A percentile compares a stretch with the other conserved stretches of the same genome.
phyloP scores from a whole-genome alignment of 2,797 vertebrate species.

The Danionella dracula region DNA sequence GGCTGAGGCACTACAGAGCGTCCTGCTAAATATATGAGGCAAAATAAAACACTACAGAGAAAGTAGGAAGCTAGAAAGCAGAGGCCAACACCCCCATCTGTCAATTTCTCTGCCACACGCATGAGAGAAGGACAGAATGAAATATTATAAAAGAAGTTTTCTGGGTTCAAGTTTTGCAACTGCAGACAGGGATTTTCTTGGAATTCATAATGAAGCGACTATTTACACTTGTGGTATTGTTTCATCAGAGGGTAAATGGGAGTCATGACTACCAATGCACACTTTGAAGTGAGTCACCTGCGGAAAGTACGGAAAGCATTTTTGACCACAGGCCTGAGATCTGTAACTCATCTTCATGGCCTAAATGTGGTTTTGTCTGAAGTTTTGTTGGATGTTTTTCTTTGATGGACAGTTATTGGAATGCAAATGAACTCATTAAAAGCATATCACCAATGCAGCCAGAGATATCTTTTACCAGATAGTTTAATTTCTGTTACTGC shows the following conservation, averaged over 20 bases:
- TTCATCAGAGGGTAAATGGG: constrained; percentile 36
- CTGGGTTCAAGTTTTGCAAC: neutral
- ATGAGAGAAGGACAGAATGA: neutral
- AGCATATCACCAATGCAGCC: no score
- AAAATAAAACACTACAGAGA: constrained; percentile 38
- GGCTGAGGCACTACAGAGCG: constrained; percentile 28
- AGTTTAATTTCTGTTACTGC: no score
- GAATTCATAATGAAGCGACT: constrained; percentile 6
- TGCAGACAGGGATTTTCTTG: constrained; percentile 7
- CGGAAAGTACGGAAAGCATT: constrained; percentile 31
- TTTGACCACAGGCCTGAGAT: constrained; percentile 36
- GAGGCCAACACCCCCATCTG: constrained; percentile 7
- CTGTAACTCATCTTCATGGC: constrained; percentile 18
- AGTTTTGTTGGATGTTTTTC: constrained; percentile 14
- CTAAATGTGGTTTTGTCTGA: constrained; percentile 37
- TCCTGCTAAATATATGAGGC: constrained; percentile 41
- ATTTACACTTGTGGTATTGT: constrained; percentile 22
- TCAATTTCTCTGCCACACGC: neutral
- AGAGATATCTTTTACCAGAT: no score
- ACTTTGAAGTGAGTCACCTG: constrained; percentile 26
- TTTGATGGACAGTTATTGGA: constrained; percentile 11
- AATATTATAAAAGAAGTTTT: neutral
- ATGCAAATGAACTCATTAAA: constrained; percentile 30
- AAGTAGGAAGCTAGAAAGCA: constrained; percentile 17
- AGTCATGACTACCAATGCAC: constrained; percentile 10